Evolutionary conservation across 1,140 invertebrate genomes (phyloP).

Genomic region (Platyscapa corneri): DNA sequence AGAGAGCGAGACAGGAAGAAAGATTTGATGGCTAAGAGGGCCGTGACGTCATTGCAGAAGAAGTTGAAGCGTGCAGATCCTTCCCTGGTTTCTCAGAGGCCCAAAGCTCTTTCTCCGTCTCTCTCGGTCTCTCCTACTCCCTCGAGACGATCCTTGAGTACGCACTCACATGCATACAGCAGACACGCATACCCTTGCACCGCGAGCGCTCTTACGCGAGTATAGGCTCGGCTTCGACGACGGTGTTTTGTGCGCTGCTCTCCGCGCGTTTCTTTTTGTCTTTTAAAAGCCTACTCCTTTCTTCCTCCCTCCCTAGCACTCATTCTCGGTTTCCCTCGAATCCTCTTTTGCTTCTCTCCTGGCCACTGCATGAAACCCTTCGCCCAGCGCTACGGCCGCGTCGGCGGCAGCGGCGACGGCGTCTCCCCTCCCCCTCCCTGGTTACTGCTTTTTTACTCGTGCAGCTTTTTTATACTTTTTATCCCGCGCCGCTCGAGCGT

Average conservation of each 20-base stretch:
- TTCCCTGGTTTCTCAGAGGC: constrained; percentile 41
- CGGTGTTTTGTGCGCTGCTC: constrained; percentile 28
- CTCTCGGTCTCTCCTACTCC: not conserved
- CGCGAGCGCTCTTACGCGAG: not conserved
- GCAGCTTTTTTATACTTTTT: constrained; percentile 21
- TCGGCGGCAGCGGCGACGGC: not conserved
- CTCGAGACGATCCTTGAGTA: not conserved
- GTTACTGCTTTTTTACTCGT: constrained; percentile 38
- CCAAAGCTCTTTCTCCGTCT: constrained; percentile 5
- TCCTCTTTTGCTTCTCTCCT: constrained; percentile 13
- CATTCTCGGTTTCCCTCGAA: constrained; percentile 54
- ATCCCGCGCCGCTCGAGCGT: not conserved
- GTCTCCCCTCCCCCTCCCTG: not conserved
- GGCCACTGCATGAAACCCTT: constrained; percentile 1
- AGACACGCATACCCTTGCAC: constrained; percentile 44
- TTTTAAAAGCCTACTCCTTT: constrained; percentile 51
- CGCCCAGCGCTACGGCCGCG: constrained; percentile 49
- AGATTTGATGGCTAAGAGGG: constrained; percentile 20
- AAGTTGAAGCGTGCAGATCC: constrained; percentile 43
- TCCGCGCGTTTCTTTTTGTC: constrained; percentile 46
- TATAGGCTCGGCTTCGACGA: constrained; percentile 9
- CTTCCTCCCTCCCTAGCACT: constrained; percentile 46
- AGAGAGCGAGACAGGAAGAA: constrained; percentile 33
- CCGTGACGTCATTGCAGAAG: constrained; percentile 53
- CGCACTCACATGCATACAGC: not conserved